A percentile compares a stretch with the other conserved stretches of the same genome.
phyloP scores from a whole-genome alignment of 2,888 invertebrate species.

The Biston stratarius region DNA sequence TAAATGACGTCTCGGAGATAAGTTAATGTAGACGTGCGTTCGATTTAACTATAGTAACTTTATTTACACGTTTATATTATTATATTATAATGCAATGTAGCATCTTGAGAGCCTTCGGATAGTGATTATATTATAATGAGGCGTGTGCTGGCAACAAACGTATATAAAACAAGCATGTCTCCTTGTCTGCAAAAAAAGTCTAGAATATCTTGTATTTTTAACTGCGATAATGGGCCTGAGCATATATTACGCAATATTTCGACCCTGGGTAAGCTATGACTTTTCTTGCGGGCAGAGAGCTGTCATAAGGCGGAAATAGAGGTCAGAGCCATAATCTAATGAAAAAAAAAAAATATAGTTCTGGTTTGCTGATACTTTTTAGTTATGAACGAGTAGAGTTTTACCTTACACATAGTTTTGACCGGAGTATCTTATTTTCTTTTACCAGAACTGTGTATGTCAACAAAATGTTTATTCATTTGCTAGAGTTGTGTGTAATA shows the following conservation, averaged over 20 bases:
- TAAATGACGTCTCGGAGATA: slow-evolving; percentile 68
- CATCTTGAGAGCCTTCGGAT: slow-evolving; percentile 76
- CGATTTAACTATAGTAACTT: slow-evolving; percentile 79
- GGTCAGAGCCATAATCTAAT: background rate
- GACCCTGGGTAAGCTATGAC: background rate
- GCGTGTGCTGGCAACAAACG: slow-evolving; percentile 70
- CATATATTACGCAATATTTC: too few species aligned
- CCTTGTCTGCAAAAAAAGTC: background rate
- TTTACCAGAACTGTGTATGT: background rate
- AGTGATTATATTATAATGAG: slow-evolving; percentile 66
- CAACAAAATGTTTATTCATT: slow-evolving; percentile 2
- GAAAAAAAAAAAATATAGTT: background rate
- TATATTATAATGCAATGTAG: slow-evolving; percentile 81
- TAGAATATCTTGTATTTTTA: background rate
- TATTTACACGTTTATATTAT: slow-evolving; percentile 83
- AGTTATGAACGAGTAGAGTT: background rate
- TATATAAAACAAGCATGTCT: background rate
- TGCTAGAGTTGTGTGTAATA: slow-evolving; percentile 9
- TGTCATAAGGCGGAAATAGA: background rate
- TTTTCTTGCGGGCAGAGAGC: background rate
- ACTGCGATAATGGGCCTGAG: background rate
- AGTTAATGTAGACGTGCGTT: slow-evolving; percentile 69
- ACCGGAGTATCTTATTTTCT: background rate
- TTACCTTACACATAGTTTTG: background rate
- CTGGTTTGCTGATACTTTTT: background rate